These are phyloP conservation scores for Oceanites oceanicus DNA, from an alignment of 2,113 vertebrate genomes.

Conservation along the genomic window DNA sequence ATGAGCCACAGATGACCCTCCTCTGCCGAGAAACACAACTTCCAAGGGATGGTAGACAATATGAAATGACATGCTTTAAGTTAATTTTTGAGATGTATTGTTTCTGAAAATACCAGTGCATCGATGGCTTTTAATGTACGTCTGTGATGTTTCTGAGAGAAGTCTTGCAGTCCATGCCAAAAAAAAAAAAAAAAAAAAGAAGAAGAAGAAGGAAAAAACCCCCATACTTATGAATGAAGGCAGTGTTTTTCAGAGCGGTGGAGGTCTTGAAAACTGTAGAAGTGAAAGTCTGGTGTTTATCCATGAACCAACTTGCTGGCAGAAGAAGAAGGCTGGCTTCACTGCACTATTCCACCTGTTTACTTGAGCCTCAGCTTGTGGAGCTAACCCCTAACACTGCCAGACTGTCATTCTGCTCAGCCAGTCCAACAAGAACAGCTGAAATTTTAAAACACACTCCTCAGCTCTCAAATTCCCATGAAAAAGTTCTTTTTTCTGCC, in stretches of 20 bases:
- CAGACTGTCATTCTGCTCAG: neutral
- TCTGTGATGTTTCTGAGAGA: neutral
- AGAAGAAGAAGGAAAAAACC: neutral
- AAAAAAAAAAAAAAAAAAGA: neutral
- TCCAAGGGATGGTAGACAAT: neutral
- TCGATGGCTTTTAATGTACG: neutral
- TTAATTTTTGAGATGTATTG: neutral
- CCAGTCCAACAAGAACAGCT: neutral
- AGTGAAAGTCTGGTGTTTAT: slow-evolving; percentile 56
- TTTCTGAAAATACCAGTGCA: neutral
- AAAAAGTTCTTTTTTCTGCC: neutral
- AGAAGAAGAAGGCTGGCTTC: slow-evolving; percentile 40
- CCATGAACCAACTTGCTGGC: slow-evolving; percentile 18
- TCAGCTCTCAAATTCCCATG: neutral
- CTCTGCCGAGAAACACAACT: neutral
- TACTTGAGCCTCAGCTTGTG: slow-evolving; percentile 25
- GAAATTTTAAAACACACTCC: slow-evolving; percentile 2
- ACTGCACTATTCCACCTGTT: slow-evolving; percentile 59
- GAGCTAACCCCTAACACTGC: slow-evolving; percentile 5
- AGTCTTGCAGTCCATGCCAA: neutral
- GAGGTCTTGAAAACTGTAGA: slow-evolving; percentile 30
- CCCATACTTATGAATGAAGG: neutral
- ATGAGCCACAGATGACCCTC: neutral
- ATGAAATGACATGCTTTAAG: neutral
- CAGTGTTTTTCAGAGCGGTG: neutral